phyloP scores from a whole-genome alignment of 1,140 invertebrate genomes.

The Bombus pascuorum region DNA sequence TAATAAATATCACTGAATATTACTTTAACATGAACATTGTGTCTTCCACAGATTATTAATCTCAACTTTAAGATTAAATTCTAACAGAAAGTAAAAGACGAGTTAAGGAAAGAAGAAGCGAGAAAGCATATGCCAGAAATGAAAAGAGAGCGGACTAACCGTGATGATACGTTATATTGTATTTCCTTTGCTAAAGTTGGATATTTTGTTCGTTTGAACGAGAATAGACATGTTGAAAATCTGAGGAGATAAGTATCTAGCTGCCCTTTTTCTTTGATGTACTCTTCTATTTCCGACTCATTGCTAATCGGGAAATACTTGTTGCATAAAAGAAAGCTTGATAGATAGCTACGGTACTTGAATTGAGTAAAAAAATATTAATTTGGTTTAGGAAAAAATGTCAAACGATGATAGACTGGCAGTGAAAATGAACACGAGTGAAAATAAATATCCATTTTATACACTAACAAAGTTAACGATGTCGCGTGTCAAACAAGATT shows the following conservation, averaged over 20 bases:
- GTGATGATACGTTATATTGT: constrained; percentile 68
- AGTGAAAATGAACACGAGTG: neutral
- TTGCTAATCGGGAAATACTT: neutral
- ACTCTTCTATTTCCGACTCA: neutral
- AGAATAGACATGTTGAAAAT: neutral
- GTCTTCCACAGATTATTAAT: too few species aligned
- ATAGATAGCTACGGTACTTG: too few species aligned
- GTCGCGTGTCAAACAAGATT: neutral
- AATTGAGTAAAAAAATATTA: neutral
- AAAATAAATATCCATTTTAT: neutral
- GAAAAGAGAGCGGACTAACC: constrained; percentile 53
- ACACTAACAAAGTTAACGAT: neutral
- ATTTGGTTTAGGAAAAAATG: neutral
- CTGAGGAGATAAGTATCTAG: too few species aligned
- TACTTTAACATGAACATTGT: too few species aligned
- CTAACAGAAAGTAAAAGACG: neutral
- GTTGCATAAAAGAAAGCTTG: too few species aligned
- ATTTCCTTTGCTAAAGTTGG: neutral
- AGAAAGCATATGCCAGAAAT: constrained; percentile 30
- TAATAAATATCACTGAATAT: too few species aligned
- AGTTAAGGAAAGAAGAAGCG: neutral
- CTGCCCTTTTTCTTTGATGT: too few species aligned
- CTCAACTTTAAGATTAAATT: too few species aligned
- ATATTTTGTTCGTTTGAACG: neutral
- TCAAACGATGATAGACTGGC: neutral